Conservation (phyloP, 2,113 vertebrate species). For the Tonatia bakeri region DNA sequence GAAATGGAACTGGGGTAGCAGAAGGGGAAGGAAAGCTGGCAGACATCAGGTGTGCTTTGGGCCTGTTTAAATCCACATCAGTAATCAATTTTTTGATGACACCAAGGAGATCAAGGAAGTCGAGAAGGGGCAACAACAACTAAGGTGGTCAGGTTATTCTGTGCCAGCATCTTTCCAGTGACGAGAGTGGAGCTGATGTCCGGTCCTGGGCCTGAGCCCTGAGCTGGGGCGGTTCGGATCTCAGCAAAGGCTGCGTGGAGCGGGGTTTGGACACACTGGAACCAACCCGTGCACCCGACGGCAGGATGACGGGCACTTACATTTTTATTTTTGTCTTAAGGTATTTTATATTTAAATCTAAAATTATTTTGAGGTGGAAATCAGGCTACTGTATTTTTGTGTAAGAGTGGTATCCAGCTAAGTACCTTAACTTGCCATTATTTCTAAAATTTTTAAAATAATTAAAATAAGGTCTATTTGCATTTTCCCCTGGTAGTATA, state of each 20-base stretch:
- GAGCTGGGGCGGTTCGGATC: neutral
- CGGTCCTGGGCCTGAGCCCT: neutral
- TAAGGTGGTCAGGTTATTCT: neutral
- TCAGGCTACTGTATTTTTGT: neutral
- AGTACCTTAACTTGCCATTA: neutral
- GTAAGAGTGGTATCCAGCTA: neutral
- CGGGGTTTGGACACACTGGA: neutral
- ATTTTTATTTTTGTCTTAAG: slow-evolving; percentile 10
- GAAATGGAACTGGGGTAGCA: neutral
- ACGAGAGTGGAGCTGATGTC: neutral
- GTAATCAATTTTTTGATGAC: neutral
- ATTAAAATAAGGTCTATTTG: neutral
- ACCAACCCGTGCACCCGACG: neutral
- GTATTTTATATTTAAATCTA: slow-evolving; percentile 1
- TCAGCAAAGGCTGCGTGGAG: neutral
- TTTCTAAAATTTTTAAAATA: neutral
- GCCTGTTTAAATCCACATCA: neutral
- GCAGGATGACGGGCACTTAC: neutral
- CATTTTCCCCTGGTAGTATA: neutral
- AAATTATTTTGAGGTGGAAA: slow-evolving; percentile 18
- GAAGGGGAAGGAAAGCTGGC: neutral
- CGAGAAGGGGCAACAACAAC: neutral
- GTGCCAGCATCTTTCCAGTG: neutral
- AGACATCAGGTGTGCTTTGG: neutral
- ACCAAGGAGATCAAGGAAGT: neutral